These are phyloP conservation scores for Leptobrachium leishanense DNA, from an alignment of 2,113 vertebrate species.

Conservation along the genomic window DNA sequence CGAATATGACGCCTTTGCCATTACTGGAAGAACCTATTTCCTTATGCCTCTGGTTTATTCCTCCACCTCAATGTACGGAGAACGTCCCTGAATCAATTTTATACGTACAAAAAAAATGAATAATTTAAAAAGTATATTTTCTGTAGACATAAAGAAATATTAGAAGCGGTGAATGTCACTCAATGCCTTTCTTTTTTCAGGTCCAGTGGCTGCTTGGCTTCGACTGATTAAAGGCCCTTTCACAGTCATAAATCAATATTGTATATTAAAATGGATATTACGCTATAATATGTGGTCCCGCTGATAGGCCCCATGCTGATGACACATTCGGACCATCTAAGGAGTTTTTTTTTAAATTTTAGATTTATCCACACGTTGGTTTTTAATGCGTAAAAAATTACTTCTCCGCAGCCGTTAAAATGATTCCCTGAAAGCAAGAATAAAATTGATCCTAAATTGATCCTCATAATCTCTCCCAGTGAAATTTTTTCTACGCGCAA, in stretches of 20 bases:
- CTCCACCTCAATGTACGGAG: too few relatives aligned
- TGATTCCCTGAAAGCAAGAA: neutral
- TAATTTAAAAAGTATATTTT: too few relatives aligned
- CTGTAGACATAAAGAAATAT: too few relatives aligned
- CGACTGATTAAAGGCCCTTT: too few relatives aligned
- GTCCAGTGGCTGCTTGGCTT: too few relatives aligned
- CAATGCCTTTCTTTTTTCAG: too few relatives aligned
- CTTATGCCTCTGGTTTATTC: too few relatives aligned
- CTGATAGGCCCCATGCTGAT: constrained; percentile 14
- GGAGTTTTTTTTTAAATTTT: neutral
- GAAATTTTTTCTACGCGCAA: neutral
- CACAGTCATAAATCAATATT: constrained; percentile 28
- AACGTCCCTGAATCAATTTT: too few relatives aligned
- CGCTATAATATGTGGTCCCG: constrained; percentile 23
- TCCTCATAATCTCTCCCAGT: neutral
- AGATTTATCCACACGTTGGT: constrained; percentile 17
- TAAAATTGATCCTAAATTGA: neutral
- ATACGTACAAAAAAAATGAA: too few relatives aligned
- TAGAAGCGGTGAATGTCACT: too few relatives aligned
- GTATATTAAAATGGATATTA: constrained; percentile 25
- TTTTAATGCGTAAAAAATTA: constrained; percentile 9
- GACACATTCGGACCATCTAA: constrained; percentile 19
- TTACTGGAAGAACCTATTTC: too few relatives aligned
- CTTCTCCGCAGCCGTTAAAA: constrained; percentile 1
- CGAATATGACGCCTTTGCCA: too few relatives aligned